A percentile compares a stretch with the other conserved stretches of the same genome.
phyloP scores from a whole-genome alignment of 2,888 invertebrate genomes.

The Apoda limacodes region DNA sequence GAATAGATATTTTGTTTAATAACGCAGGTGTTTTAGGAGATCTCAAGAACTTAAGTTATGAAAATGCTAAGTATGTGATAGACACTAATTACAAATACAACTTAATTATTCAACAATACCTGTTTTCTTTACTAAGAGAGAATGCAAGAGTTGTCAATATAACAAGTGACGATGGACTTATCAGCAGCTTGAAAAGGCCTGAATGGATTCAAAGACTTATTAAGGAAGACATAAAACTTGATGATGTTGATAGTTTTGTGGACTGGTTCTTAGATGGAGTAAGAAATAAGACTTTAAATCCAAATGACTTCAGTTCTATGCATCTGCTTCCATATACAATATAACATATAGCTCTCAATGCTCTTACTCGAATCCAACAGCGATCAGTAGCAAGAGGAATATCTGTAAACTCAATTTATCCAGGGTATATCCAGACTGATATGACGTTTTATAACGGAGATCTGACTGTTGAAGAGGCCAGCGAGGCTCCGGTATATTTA shows the following conservation, averaged over 20 bases:
- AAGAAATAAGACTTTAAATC: constrained; percentile 20
- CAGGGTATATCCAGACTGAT: constrained; percentile 25
- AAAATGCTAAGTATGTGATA: constrained; percentile 21
- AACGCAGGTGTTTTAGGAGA: constrained; percentile 21
- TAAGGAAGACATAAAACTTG: constrained; percentile 17
- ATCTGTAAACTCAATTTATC: constrained; percentile 25
- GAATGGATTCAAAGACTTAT: constrained; percentile 23
- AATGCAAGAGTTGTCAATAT: constrained; percentile 26
- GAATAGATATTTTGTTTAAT: constrained; percentile 26
- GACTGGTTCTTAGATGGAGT: constrained; percentile 25
- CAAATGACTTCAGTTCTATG: constrained; percentile 20
- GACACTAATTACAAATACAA: constrained; percentile 22
- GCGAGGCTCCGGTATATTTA: constrained; percentile 21
- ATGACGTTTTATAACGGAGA: constrained; percentile 22
- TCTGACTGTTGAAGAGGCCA: constrained; percentile 19
- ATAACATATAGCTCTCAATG: constrained; percentile 25
- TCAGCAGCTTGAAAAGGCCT: constrained; percentile 22
- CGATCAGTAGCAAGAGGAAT: constrained; percentile 22
- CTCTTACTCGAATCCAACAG: constrained; percentile 23
- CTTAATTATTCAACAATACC: constrained; percentile 19
- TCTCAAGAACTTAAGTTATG: constrained; percentile 16
- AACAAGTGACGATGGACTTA: constrained; percentile 25
- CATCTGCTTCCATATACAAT: constrained; percentile 20
- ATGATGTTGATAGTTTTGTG: constrained; percentile 24
- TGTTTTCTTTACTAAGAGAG: constrained; percentile 23